phyloP scores from a whole-genome alignment of 1,140 invertebrate species.

The Apis cerana region DNA sequence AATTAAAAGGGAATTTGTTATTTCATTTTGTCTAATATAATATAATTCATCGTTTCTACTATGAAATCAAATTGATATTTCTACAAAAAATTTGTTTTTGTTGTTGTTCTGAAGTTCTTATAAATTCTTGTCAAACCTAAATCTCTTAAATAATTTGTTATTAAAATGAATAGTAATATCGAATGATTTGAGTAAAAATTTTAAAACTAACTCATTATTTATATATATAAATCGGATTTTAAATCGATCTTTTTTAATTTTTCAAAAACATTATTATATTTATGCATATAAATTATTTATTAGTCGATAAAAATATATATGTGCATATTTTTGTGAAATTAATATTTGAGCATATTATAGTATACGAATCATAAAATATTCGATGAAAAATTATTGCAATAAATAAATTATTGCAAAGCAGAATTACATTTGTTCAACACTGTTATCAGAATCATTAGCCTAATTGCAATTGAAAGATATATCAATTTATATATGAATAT shows the following conservation, averaged over 20 bases:
- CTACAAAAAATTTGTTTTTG: slow-evolving; percentile 10
- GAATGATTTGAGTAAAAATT: no score
- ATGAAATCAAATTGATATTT: slow-evolving; percentile 50
- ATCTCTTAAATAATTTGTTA: slow-evolving; percentile 11
- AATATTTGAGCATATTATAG: slow-evolving; percentile 18
- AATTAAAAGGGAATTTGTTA: neutral
- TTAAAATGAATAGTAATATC: neutral
- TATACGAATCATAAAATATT: no score
- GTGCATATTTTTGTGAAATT: slow-evolving; percentile 31
- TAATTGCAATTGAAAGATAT: slow-evolving; percentile 25
- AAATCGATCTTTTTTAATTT: neutral
- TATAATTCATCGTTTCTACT: neutral
- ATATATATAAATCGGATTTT: neutral
- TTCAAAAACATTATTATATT: neutral
- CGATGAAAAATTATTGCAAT: slow-evolving; percentile 7
- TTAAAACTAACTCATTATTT: no score
- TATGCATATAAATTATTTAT: neutral
- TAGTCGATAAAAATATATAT: slow-evolving; percentile 19
- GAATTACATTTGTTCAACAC: neutral
- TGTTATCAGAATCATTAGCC: slow-evolving; percentile 41
- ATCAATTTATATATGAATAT: neutral
- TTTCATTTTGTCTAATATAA: neutral
- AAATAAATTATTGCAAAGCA: neutral
- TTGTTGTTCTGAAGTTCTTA: slow-evolving; percentile 31
- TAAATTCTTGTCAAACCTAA: neutral